phyloP scores from a whole-genome alignment of 2,797 vertebrate genomes.

The Peromyscus eremicus region DNA sequence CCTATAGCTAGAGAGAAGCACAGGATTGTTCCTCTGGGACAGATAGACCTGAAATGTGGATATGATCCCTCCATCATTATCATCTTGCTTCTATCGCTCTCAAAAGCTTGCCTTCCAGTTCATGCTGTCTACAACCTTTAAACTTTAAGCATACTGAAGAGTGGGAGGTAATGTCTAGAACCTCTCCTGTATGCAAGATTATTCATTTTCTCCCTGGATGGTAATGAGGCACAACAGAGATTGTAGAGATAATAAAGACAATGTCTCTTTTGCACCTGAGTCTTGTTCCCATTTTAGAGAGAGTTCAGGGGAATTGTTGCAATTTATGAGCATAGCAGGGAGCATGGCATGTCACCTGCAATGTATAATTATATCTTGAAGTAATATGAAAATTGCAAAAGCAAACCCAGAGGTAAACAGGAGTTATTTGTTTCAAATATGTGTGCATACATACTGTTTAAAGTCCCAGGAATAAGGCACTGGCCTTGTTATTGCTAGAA shows the following conservation, averaged over 20 bases:
- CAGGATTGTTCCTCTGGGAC: not conserved
- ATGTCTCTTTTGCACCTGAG: not conserved
- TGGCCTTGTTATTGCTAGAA: not conserved
- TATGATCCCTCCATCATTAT: not conserved
- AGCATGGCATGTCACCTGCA: not conserved
- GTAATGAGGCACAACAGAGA: not conserved
- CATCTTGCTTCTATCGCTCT: not conserved
- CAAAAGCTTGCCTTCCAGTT: not conserved
- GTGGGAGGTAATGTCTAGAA: not conserved
- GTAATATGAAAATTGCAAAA: slow-evolving; percentile 32
- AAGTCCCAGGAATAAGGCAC: not conserved
- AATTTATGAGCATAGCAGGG: not conserved
- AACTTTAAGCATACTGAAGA: not conserved
- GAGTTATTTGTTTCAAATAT: slow-evolving; percentile 27
- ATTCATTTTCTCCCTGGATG: not conserved
- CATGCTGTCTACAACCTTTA: not conserved
- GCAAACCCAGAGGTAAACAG: not conserved
- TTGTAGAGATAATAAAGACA: not conserved
- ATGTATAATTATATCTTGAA: not conserved
- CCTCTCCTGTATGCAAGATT: not conserved
- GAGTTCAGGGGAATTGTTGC: not conserved
- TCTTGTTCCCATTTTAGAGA: not conserved
- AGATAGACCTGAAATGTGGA: not conserved
- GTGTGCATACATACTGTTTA: not conserved
- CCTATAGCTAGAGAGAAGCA: not conserved